phyloP scores from a whole-genome alignment of 2,113 vertebrate genomes.

The Trichechus manatus region DNA sequence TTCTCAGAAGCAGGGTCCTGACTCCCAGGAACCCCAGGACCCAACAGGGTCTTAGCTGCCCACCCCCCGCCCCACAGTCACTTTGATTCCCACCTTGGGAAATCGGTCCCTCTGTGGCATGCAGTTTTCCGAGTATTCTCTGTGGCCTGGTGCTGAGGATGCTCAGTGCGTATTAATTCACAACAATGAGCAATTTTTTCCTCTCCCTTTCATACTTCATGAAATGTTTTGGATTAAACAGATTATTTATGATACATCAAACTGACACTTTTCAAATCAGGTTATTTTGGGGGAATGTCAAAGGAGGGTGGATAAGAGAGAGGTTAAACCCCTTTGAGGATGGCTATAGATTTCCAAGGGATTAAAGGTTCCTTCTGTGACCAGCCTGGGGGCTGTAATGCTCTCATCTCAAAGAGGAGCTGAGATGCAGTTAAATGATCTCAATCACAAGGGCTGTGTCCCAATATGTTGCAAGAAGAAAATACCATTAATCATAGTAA shows the following conservation, averaged over 20 bases:
- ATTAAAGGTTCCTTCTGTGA: conserved; percentile 23
- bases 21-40: neutral
- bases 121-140: neutral
- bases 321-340: conserved; percentile 40
- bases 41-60: neutral
- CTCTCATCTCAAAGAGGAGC: conserved; percentile 21
- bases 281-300: neutral
- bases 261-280: neutral
- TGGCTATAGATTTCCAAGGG: neutral
- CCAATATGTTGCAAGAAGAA: conserved; percentile 55
- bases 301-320: neutral
- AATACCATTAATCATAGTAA: conserved; percentile 67
- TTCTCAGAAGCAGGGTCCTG: neutral
- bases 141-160: neutral
- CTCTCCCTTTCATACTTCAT: neutral
- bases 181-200: neutral
- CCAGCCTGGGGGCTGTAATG: neutral
- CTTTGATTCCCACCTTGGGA: neutral
- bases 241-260: neutral
- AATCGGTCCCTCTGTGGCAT: neutral
- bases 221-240: conserved; percentile 12
- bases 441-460: conserved; percentile 49
- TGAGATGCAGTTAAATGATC: conserved; percentile 14
- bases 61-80: neutral
- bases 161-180: neutral